Conservation (phyloP, 2,888 invertebrate genomes). For the Eristalis intricaria region DNA sequence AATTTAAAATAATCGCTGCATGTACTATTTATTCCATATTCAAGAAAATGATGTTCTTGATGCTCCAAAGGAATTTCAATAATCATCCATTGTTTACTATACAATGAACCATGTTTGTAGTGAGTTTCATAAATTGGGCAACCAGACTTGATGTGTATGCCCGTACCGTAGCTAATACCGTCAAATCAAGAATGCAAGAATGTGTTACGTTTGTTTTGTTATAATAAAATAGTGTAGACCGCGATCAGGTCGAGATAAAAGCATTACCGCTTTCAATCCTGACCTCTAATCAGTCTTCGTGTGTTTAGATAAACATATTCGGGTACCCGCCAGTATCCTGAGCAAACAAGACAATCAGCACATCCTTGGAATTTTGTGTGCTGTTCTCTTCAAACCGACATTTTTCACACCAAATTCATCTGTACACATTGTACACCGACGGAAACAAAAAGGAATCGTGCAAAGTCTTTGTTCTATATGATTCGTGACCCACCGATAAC, state of each 20-base stretch:
- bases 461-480: conserved; percentile 42
- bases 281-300: not conserved
- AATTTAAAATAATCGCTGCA: no score
- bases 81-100: conserved; percentile 35
- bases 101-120: conserved; percentile 25
- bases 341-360: conserved; percentile 7
- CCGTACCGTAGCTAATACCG: not conserved
- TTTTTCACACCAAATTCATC: conserved; percentile 48
- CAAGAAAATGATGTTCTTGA: no score
- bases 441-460: conserved; percentile 26
- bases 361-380: conserved; percentile 27
- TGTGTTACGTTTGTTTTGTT: conserved; percentile 11
- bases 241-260: conserved; percentile 35
- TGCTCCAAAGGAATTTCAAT: conserved; percentile 40
- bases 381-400: conserved; percentile 41
- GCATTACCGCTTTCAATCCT: conserved; percentile 11
- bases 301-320: conserved; percentile 4
- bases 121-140: not conserved
- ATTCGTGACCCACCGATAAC: not conserved
- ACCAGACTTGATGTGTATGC: not conserved
- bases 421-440: conserved; percentile 25
- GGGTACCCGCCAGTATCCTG: conserved; percentile 19
- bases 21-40: no score
- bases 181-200: conserved; percentile 20
- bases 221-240: conserved; percentile 32